Conservation (phyloP, 2,113 vertebrate species). For the Halichoeres trimaculatus region DNA sequence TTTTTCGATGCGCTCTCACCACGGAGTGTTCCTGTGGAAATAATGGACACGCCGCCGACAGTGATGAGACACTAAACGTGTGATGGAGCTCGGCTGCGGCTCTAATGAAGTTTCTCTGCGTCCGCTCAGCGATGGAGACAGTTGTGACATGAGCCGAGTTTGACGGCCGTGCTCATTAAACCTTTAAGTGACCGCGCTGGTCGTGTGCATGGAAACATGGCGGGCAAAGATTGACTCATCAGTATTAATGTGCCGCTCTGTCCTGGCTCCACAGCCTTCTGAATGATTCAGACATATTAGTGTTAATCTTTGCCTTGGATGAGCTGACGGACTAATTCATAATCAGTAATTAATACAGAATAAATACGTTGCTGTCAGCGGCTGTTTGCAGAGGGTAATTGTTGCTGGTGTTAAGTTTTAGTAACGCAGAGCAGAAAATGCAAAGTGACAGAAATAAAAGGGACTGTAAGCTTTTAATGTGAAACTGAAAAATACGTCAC, state of each 20-base stretch:
- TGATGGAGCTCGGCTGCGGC: slow-evolving; percentile 31
- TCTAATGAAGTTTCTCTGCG: not conserved
- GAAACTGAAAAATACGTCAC: no score
- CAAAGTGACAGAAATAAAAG: no score
- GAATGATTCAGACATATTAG: slow-evolving; percentile 38
- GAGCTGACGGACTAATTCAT: slow-evolving; percentile 51
- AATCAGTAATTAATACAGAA: slow-evolving; percentile 46
- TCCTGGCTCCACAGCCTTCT: slow-evolving; percentile 27
- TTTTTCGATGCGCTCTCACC: not conserved
- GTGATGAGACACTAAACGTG: slow-evolving; percentile 29
- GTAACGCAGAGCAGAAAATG: not conserved
- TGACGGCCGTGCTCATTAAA: slow-evolving; percentile 1
- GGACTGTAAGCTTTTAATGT: no score
- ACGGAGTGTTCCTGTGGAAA: slow-evolving; percentile 49
- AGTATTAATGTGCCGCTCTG: slow-evolving; percentile 25
- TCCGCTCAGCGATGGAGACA: not conserved
- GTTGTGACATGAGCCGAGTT: not conserved
- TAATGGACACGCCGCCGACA: slow-evolving; percentile 19
- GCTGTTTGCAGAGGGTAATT: slow-evolving; percentile 24
- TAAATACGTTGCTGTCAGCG: slow-evolving; percentile 47
- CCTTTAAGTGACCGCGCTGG: slow-evolving; percentile 17
- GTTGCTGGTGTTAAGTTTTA: slow-evolving; percentile 24
- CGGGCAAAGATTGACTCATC: slow-evolving; percentile 6
- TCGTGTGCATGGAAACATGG: slow-evolving; percentile 7
- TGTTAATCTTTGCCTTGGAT: slow-evolving; percentile 37